Base-by-base conservation (phyloP, 2,888 invertebrate genomes). In the Drosophila phalerata region DNA sequence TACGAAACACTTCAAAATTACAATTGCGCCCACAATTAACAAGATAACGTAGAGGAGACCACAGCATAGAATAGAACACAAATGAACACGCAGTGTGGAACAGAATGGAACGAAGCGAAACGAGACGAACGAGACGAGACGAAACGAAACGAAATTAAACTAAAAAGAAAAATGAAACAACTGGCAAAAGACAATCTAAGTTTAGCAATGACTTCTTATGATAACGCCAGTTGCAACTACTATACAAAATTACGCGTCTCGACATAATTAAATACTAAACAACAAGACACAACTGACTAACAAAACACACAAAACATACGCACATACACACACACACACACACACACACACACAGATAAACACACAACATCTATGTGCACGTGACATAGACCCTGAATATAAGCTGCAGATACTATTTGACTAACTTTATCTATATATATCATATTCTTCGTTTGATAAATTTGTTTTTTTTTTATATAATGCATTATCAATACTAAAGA, bases 11-110 rank as follows among this genome's bases (percentile, higher is more conserved):
- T 83, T 80, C 64, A 81, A 77, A 81, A 84, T 81, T 76, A 85
- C 80, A 81, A 85, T 84, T 66, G 77, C 38, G 68, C 73, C 83
- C 77, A 85, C 83, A 83, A 83, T 83, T 83, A 83, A 88, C 83
- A 66, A 83, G 88, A 83, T 88, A 83, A 77, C 88, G 40, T 37
- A 43, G 30, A 47, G 42, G 1, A 40, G 45, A 22, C 42, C 49
- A 34, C 75, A 62, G 17, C 43, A 34, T 15, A 37, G 38, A 22
- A 9, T 11, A 34, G 45, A 51, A 53, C 25, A 9, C 13, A 47
- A 57, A 57, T n/a, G 58, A 48, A 38, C 32, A 17, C n/a, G 17
- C 28, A 0, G 30, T 9, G 6, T 4, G 25, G 17, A 48, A 3
- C 30, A 9, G 11, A 22, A 42, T 38, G 37, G 19, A 47, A 55